Conservation (phyloP, 2,113 vertebrate species). For the Toxostoma redivivum region DNA sequence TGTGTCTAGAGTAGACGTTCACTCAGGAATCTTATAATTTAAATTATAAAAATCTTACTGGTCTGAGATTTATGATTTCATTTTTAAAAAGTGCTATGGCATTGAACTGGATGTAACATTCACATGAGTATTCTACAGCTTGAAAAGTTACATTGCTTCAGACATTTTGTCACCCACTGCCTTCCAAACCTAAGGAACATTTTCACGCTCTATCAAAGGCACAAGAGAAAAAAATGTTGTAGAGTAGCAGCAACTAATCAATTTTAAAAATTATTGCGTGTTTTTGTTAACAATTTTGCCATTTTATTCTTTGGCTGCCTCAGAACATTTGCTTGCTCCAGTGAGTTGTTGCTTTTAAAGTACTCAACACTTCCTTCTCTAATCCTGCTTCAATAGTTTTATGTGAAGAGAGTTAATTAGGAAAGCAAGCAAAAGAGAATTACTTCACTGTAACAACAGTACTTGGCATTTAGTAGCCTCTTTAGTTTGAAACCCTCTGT, state of each 20-base stretch:
- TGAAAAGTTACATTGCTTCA: background rate
- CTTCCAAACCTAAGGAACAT: background rate
- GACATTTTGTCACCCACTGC: background rate
- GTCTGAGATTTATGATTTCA: background rate
- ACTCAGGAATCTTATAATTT: background rate
- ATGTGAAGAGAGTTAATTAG: background rate
- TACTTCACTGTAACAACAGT: background rate
- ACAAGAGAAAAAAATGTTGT: background rate
- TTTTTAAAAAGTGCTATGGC: background rate
- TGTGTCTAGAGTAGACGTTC: rapidly evolving
- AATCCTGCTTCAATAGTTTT: background rate
- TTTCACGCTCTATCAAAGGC: background rate
- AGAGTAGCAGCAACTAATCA: background rate
- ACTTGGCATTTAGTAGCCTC: background rate
- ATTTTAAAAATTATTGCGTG: background rate
- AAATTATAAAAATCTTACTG: background rate
- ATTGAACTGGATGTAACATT: background rate
- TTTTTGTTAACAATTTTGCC: background rate
- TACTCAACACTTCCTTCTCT: background rate
- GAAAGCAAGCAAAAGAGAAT: background rate
- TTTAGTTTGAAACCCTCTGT: background rate
- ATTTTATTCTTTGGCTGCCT: background rate
- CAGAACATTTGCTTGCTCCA: background rate
- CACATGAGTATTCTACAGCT: background rate
- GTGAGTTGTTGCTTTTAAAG: background rate